Conservation (phyloP, 2,113 vertebrate genomes). For the Rhinogobius similis region DNA sequence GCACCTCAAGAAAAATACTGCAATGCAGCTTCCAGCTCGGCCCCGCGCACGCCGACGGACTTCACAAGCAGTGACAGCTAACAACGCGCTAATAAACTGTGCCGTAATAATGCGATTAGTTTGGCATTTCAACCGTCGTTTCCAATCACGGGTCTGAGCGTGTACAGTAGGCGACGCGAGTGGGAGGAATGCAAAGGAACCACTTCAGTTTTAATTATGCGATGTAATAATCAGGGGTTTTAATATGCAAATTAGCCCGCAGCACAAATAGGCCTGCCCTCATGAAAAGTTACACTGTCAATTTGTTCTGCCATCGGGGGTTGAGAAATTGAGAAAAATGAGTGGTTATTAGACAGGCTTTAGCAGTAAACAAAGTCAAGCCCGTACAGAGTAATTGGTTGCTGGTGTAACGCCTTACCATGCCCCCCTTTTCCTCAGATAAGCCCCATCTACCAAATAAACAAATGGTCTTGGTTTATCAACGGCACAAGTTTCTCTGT, state of each 20-base stretch:
- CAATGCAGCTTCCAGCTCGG: constrained; percentile 64
- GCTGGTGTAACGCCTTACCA: constrained; percentile 38
- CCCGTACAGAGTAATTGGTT: constrained; percentile 44
- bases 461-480: constrained; percentile 51
- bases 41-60: constrained; percentile 22
- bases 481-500: constrained; percentile 31
- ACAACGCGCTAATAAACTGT: constrained; percentile 37
- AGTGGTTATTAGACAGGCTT: constrained; percentile 22
- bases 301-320: constrained; percentile 39
- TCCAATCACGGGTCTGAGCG: constrained; percentile 40
- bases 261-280: constrained; percentile 34
- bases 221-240: constrained; percentile 55
- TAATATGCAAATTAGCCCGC: constrained; percentile 59
- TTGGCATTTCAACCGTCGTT: constrained; percentile 31
- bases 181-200: constrained; percentile 11
- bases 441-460: constrained; percentile 58
- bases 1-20: constrained; percentile 37
- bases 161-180: constrained; percentile 32
- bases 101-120: constrained; percentile 39
- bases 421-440: constrained; percentile 46
- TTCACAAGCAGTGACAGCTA: constrained; percentile 43
- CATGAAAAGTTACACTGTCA: constrained; percentile 35
- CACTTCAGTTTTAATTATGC: constrained; percentile 54
- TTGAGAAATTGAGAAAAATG: constrained; percentile 36
- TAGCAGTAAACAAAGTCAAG: constrained; percentile 47